Base-by-base conservation (phyloP, 2,888 invertebrate genomes). In the Stenchaetothrips biformis region DNA sequence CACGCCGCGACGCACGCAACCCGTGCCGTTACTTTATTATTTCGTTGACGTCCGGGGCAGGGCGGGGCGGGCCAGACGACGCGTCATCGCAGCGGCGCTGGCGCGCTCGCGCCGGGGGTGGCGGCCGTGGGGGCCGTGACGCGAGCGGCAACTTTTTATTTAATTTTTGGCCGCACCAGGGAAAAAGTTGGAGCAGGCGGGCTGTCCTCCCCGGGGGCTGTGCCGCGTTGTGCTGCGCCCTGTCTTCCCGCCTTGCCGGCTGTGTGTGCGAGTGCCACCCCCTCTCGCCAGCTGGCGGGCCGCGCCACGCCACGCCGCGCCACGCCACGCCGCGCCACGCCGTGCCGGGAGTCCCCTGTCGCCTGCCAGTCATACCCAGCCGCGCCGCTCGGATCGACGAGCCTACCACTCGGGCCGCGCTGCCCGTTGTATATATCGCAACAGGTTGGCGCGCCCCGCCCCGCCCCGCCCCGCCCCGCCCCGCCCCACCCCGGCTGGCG, bases 351-450 rank as follows among this genome's bases (percentile, higher is more conserved):
- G 67, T 74, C 67, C 67, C 67, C 67, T 74, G 67, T 74, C 67
- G 67, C 67, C 67, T 74, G 67, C 67, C 67, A 74, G 67, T 74
- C 67, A 74, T 74, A 74, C 67, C 67, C 21, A 74, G 67, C 25
- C 67, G 67, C 7, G 67, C 11, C 9, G 67, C 21, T 21, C 9
- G 67, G 67, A 74, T 25, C 25, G 67, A 25, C 67, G 8, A 74
- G 67, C 67, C 37, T 37, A 37, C 37, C 37, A 37, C 37, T 37
- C 67, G 67, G 9, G 67, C 67, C 67, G 25, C 11, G 67, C 25
- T 37, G 37, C 37, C 37, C 37, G 21, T 74, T 13, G 67, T 25
- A 59, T 74, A 25, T 21, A 74, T 74, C 21, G 67, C 67, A 74
- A 74, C 67, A 74, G 67, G 67, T 74, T 74, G 67, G 21, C 53